Conservation (phyloP, 2,797 vertebrate genomes). For the Petrocephalus sullivani region DNA sequence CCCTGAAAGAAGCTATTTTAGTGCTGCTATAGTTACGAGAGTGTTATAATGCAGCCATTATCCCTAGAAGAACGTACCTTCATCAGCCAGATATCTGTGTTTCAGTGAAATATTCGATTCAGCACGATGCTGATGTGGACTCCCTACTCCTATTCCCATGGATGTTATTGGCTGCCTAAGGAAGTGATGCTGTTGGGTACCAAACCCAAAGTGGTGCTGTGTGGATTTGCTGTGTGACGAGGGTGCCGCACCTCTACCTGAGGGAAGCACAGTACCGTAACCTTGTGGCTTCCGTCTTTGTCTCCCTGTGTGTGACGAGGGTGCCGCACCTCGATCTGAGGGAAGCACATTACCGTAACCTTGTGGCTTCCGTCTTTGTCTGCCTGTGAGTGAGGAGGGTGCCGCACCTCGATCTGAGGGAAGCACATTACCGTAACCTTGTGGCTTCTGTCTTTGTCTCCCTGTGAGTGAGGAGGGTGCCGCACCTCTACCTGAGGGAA, state of each 20-base stretch:
- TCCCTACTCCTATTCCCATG: background rate
- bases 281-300: background rate
- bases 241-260: too few relatives aligned
- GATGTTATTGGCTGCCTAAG: background rate
- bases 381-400: background rate
- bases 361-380: background rate
- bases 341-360: too few relatives aligned
- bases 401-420: too few relatives aligned
- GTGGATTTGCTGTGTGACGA: background rate
- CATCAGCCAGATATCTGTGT: background rate
- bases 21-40: background rate
- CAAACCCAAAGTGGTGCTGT: background rate
- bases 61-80: background rate
- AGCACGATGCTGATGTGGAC: background rate
- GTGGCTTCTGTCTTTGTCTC: background rate
- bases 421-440: too few relatives aligned
- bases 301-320: background rate
- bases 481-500: too few relatives aligned
- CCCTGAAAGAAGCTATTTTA: background rate
- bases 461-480: too few relatives aligned
- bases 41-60: background rate
- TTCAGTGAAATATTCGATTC: background rate
- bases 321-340: too few relatives aligned
- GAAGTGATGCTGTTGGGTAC: background rate
- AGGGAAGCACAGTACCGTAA: too few relatives aligned